Conservation (phyloP, 2,113 vertebrate genomes). For the Speoplatyrhinus poulsoni region DNA sequence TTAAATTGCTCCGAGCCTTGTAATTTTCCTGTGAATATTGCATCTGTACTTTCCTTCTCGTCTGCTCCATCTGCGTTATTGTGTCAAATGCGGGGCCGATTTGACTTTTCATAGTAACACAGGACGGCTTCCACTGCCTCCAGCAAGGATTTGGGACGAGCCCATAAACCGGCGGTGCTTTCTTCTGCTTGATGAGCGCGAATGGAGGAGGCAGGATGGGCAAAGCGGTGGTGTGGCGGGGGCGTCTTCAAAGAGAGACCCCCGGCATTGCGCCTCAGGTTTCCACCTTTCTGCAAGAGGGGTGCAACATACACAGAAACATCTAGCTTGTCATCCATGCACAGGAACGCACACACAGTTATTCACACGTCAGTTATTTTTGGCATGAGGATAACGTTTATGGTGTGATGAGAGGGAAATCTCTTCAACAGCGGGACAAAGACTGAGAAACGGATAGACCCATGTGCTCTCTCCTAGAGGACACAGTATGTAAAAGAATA, state of each 20-base stretch:
- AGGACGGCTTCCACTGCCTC: slow-evolving; percentile 59
- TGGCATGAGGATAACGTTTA: not conserved
- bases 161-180: slow-evolving; percentile 52
- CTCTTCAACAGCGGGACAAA: slow-evolving; percentile 22
- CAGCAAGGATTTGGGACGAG: slow-evolving; percentile 61
- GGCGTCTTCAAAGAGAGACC: slow-evolving; percentile 58
- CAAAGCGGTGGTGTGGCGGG: not conserved
- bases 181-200: slow-evolving; percentile 54
- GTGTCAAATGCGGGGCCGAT: slow-evolving; percentile 59
- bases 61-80: slow-evolving; percentile 47
- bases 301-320: slow-evolving; percentile 31
- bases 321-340: slow-evolving; percentile 9
- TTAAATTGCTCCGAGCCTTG: slow-evolving; percentile 55
- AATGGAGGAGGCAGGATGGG: slow-evolving; percentile 1
- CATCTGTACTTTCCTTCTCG: slow-evolving; percentile 40
- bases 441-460: slow-evolving; percentile 20
- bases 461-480: slow-evolving; percentile 25
- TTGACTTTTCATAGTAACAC: slow-evolving; percentile 51
- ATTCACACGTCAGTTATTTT: not conserved
- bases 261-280: slow-evolving; percentile 63
- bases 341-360: not conserved
- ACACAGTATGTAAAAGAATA: not conserved
- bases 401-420: slow-evolving; percentile 42
- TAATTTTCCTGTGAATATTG: slow-evolving; percentile 66
- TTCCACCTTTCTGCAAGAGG: slow-evolving; percentile 68